A percentile compares a stretch with the other conserved stretches of the same genome.
These are phyloP conservation scores for Tauraco erythrolophus DNA, from an alignment of 2,113 vertebrate species.

Conservation along the genomic window DNA sequence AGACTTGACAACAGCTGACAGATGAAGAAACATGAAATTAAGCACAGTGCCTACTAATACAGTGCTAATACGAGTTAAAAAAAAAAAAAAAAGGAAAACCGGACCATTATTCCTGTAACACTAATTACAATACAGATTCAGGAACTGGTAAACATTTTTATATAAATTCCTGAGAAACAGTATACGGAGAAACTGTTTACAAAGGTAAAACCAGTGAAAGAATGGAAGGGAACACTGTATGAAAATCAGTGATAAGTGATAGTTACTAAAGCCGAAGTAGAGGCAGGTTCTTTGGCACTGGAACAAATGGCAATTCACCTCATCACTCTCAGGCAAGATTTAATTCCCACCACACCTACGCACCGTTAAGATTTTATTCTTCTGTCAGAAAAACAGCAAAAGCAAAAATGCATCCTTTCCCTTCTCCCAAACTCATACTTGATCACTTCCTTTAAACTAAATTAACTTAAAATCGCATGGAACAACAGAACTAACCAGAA, in stretches of 20 bases:
- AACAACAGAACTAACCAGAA: neutral
- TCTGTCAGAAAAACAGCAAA: neutral
- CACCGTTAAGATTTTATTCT: neutral
- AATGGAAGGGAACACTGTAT: neutral
- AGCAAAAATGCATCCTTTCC: neutral
- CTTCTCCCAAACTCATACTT: neutral
- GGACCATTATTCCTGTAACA: neutral
- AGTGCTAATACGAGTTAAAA: neutral
- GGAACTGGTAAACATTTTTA: neutral
- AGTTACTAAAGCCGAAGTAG: neutral
- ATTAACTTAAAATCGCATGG: neutral
- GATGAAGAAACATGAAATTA: neutral
- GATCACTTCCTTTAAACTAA: neutral
- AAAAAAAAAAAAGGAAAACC: neutral
- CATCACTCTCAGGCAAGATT: neutral
- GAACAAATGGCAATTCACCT: neutral
- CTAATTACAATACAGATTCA: neutral
- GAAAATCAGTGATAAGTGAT: neutral
- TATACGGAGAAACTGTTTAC: neutral
- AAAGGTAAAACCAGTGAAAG: neutral
- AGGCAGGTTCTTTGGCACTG: neutral
- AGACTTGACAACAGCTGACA: conserved; percentile 10
- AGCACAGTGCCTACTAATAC: neutral
- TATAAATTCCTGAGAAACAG: neutral
- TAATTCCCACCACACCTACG: neutral